Conservation (phyloP, 2,113 vertebrate species). For the Actenoides hombroni region DNA sequence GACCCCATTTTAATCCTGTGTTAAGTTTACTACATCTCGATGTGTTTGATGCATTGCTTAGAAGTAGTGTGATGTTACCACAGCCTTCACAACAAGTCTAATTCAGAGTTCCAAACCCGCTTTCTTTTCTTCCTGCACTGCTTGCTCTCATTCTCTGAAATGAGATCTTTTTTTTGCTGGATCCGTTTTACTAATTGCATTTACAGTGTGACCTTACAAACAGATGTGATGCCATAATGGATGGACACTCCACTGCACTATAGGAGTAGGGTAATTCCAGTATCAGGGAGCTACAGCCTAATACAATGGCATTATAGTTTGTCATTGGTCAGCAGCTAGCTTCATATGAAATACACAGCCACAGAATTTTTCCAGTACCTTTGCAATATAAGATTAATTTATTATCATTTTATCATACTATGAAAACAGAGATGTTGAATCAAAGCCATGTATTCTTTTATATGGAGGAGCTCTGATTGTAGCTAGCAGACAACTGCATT, state of each 20-base stretch:
- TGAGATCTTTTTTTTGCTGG: background rate
- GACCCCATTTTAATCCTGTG: background rate
- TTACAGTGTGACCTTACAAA: background rate
- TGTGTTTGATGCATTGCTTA: background rate
- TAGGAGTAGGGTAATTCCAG: background rate
- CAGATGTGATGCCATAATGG: background rate
- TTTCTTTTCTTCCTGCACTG: background rate
- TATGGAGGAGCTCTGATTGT: background rate
- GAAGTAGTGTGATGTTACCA: background rate
- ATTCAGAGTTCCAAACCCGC: background rate
- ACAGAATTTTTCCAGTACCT: background rate
- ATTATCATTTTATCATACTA: background rate
- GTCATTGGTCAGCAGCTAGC: background rate
- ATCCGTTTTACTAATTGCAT: background rate
- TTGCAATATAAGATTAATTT: background rate
- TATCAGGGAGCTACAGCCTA: background rate
- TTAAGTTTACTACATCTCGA: background rate
- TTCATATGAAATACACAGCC: background rate
- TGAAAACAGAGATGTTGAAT: background rate
- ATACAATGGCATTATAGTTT: background rate
- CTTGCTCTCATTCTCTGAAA: background rate
- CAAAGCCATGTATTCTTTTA: background rate
- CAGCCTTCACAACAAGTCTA: background rate
- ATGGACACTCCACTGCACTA: background rate
- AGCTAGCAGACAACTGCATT: background rate